phyloP scores from a whole-genome alignment of 2,113 vertebrate species.

The Nerophis lumbriciformis region DNA sequence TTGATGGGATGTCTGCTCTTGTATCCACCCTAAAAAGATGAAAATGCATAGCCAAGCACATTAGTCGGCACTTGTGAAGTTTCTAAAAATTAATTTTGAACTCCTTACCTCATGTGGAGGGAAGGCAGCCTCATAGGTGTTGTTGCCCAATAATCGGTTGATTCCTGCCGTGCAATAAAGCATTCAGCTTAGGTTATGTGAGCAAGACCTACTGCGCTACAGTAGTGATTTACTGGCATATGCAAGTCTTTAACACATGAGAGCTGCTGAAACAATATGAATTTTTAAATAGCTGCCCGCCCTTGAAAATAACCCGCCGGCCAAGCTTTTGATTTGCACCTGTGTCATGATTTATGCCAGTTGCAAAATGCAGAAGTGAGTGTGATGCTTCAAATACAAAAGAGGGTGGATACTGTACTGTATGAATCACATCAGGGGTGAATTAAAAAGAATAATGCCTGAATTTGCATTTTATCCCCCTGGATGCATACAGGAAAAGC shows the following conservation, averaged over 20 bases:
- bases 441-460: constrained; percentile 11
- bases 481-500: constrained; percentile 7
- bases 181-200: not conserved
- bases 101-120: constrained; percentile 90
- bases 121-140: constrained; percentile 94
- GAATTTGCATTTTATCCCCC: constrained; percentile 17
- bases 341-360: not conserved
- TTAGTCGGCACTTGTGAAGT: not conserved
- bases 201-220: constrained; percentile 1
- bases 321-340: not conserved
- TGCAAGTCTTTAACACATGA: constrained; percentile 21
- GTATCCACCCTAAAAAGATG: constrained; percentile 82
- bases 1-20: constrained; percentile 93
- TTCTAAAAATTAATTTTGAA: not conserved
- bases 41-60: not conserved
- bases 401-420: not conserved
- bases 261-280: constrained; percentile 16
- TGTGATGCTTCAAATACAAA: not conserved
- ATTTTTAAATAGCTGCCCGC: constrained; percentile 11
- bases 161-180: constrained; percentile 74
- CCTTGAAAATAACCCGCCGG: constrained; percentile 4
- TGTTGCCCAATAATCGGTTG: constrained; percentile 88
- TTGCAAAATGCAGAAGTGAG: constrained; percentile 13
- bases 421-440: not conserved
- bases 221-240: constrained; percentile 26